Conservation (phyloP, 2,113 vertebrate genomes). For the Penelope pileata region DNA sequence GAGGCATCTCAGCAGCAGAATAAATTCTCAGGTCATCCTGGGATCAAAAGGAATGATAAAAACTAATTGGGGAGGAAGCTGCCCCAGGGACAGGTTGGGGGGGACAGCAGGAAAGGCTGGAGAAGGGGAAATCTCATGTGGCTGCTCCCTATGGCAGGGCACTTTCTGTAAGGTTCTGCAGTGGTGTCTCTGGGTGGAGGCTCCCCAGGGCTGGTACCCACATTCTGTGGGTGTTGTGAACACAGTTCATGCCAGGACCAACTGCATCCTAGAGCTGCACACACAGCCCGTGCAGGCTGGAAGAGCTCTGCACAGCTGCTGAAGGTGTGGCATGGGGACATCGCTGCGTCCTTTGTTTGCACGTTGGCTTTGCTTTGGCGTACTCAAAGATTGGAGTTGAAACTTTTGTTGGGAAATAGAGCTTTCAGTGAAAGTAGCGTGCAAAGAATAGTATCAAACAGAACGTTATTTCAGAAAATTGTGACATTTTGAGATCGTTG, state of each 20-base stretch:
- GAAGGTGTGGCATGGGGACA: not conserved
- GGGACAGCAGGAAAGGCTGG: not conserved
- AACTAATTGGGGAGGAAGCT: not conserved
- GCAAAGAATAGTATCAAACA: not conserved
- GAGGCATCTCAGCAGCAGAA: not conserved
- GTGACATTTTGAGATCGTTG: not conserved
- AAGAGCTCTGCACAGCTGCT: not conserved
- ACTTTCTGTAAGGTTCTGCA: fast-evolving
- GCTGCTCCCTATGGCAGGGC: not conserved
- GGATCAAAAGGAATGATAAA: not conserved
- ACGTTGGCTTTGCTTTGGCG: not conserved
- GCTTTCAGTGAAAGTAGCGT: not conserved
- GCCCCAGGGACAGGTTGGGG: fast-evolving
- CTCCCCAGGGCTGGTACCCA: not conserved
- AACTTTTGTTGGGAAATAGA: not conserved
- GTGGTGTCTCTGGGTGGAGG: not conserved
- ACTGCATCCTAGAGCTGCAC: fast-evolving
- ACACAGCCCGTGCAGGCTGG: fast-evolving
- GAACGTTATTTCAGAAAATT: not conserved
- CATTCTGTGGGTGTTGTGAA: not conserved
- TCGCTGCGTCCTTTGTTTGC: not conserved
- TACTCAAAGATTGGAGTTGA: not conserved
- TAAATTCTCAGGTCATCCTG: not conserved
- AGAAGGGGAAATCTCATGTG: not conserved
- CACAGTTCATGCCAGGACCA: too few species aligned